Base-by-base conservation (phyloP, 2,888 invertebrate species). In the Dioctria rufipes region DNA sequence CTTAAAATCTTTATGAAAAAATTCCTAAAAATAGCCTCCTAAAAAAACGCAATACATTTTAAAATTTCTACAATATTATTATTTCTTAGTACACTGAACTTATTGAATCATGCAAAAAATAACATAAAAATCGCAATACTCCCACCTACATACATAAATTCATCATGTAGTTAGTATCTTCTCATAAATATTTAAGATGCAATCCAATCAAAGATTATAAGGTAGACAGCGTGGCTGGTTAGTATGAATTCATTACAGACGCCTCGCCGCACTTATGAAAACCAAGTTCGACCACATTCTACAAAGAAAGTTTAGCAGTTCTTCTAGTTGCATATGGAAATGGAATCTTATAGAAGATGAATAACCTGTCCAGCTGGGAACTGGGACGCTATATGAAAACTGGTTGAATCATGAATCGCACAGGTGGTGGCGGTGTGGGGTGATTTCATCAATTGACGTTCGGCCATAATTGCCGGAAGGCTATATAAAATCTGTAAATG, bases 241-340 rank as follows among this genome's bases (percentile, higher is more conserved):
- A 13, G 8, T 4, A 40, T 9, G 8, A 71, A 4, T 39, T 2
- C 0, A 4, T 37, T 40, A 39, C 11, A 58, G 5, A 5, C 5
- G 39, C 13, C 40, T 42, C 60, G 60, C 61, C 63, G 25, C 63
- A 78, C 63, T 60, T 25, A 78, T 49, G 77, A 81, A 81, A 79
- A 79, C 73, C 79, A 79, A 79, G 81, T 79, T 79, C 69, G 71
- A 81, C 81, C 66, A 69, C 81, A 81, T 81, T 73, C 73, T 81
- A 66, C 65, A 81, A 81, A 73, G 81, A 81, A 81, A 81, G 81
- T 79, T 79, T 65, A 51, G 37, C 66, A 42, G 60, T 46, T 58
- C 51, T 75, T 54, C 60, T 69, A 13, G 61, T 51, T 6, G 46
- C 8, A 6, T 46, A 5, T 6, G 8, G 5, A 40, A 71, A 11